Conservation (phyloP, 2,888 invertebrate genomes). For the Rhabditoides inermis region DNA sequence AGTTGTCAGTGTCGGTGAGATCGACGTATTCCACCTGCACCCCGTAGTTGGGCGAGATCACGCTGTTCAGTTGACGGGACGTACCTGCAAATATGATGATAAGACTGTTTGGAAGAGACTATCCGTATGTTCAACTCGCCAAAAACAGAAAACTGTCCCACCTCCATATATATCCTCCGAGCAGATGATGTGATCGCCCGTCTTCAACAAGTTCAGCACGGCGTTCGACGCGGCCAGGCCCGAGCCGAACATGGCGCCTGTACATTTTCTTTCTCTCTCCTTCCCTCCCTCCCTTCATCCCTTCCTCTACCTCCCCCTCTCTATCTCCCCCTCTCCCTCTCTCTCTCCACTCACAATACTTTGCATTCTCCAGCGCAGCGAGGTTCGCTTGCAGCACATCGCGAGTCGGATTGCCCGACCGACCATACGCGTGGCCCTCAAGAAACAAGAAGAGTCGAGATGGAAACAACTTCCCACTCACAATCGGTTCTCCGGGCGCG, state of each 20-base stretch:
- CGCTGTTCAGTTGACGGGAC: too few species aligned
- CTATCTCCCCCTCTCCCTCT: too few species aligned
- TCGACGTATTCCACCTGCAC: slow-evolving; percentile 59
- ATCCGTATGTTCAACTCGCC: too few species aligned
- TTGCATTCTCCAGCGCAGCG: slow-evolving; percentile 79
- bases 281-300: neutral
- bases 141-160: slow-evolving; percentile 31
- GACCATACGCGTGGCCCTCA: slow-evolving; percentile 67
- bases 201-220: slow-evolving; percentile 67
- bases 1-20: slow-evolving; percentile 63
- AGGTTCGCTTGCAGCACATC: slow-evolving; percentile 78
- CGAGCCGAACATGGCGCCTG: slow-evolving; percentile 67
- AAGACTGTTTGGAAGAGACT: too few species aligned
- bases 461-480: slow-evolving; percentile 67
- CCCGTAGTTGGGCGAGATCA: too few species aligned
- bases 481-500: slow-evolving; percentile 72
- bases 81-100: too few species aligned
- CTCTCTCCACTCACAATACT: slow-evolving; percentile 61
- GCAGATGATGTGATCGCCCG: slow-evolving; percentile 81
- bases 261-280: too few species aligned
- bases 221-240: slow-evolving; percentile 76
- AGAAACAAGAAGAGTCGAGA: slow-evolving; percentile 15
- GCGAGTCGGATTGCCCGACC: slow-evolving; percentile 88
- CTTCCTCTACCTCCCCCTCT: neutral
- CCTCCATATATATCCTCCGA: slow-evolving; percentile 93